phyloP scores from a whole-genome alignment of 2,888 invertebrate genomes.

The Magallana nippona region DNA sequence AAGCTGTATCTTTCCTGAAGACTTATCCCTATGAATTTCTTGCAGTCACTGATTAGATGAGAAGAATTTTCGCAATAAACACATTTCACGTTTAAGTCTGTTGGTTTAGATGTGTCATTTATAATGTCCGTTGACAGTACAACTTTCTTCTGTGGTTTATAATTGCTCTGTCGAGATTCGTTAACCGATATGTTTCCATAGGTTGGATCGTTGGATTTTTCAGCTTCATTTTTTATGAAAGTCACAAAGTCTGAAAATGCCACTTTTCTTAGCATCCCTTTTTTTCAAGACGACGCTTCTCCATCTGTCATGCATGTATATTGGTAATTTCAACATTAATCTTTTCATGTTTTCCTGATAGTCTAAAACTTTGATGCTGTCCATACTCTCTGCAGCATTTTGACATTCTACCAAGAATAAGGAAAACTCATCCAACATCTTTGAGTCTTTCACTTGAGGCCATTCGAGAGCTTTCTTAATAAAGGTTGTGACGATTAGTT shows the following conservation, averaged over 20 bases:
- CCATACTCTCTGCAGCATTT: constrained; percentile 44
- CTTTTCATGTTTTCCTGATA: constrained; percentile 43
- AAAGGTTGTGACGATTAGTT: constrained; percentile 46
- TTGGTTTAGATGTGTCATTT: neutral
- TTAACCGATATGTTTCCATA: neutral
- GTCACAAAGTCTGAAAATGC: constrained; percentile 40
- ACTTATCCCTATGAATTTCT: neutral
- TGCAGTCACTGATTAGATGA: constrained; percentile 34
- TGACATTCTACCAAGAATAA: constrained; percentile 50
- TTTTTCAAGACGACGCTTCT: constrained; percentile 31
- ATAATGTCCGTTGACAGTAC: neutral
- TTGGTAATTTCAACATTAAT: constrained; percentile 21
- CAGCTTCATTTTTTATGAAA: constrained; percentile 40
- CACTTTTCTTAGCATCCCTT: neutral
- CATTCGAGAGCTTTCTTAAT: constrained; percentile 48
- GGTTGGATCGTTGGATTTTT: constrained; percentile 37
- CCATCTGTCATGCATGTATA: constrained; percentile 37
- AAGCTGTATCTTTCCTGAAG: constrained; percentile 20
- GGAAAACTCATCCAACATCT: constrained; percentile 48
- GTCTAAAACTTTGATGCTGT: constrained; percentile 36
- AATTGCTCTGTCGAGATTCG: neutral
- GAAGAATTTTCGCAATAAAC: constrained; percentile 23
- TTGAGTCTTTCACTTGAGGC: constrained; percentile 39
- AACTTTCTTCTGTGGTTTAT: neutral
- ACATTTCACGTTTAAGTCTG: constrained; percentile 17